Conservation (phyloP, 2,113 vertebrate genomes). For the Smithornis capensis region DNA sequence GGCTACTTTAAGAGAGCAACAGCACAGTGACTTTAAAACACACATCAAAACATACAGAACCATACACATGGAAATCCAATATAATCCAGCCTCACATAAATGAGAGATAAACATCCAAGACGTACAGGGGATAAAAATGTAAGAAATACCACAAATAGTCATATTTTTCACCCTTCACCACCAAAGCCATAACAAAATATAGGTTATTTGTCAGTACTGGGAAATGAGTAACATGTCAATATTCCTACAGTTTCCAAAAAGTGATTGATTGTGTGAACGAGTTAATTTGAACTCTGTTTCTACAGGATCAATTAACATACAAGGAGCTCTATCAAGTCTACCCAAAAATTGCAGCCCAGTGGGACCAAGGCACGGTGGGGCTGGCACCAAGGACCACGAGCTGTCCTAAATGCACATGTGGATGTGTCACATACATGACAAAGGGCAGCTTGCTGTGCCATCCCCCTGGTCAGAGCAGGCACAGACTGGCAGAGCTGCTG, state of each 20-base stretch:
- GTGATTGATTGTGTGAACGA: rapidly evolving
- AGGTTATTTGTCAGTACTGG: not conserved
- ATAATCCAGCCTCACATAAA: not conserved
- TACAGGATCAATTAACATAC: not conserved
- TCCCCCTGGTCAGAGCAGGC: not conserved
- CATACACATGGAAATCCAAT: not conserved
- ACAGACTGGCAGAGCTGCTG: not conserved
- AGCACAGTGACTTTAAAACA: not conserved
- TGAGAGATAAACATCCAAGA: not conserved
- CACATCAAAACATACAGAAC: not conserved
- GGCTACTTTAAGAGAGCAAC: not conserved
- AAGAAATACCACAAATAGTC: not conserved
- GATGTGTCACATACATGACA: too few species aligned
- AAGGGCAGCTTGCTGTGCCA: not conserved
- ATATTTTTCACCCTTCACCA: not conserved
- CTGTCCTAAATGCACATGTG: not conserved
- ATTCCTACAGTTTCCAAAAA: not conserved
- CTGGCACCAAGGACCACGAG: not conserved
- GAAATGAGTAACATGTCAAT: not conserved
- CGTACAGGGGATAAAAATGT: not conserved
- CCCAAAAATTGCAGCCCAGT: not conserved
- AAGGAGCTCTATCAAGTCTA: not conserved
- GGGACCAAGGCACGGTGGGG: not conserved
- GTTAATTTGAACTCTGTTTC: not conserved
- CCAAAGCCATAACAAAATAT: not conserved